phyloP scores from a whole-genome alignment of 2,797 vertebrate genomes.

The Smutsia gigantea region DNA sequence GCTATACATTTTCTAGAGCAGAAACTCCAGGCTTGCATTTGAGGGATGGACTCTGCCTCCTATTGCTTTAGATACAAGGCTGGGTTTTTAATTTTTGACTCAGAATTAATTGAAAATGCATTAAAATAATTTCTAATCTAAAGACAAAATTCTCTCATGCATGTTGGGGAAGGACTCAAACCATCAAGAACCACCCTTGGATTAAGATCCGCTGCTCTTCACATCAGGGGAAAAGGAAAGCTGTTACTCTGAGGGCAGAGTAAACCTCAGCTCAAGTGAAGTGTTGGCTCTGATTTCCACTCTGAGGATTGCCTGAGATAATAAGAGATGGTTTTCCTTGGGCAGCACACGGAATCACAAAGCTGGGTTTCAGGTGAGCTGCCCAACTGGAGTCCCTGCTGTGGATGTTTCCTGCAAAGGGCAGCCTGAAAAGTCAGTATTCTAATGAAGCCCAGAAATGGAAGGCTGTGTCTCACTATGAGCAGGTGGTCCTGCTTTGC shows the following conservation, averaged over 20 bases:
- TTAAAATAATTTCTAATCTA: neutral
- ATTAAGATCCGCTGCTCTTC: neutral
- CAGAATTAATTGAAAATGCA: neutral
- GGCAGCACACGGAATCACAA: accelerated
- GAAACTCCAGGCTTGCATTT: neutral
- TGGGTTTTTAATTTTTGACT: neutral
- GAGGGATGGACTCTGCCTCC: neutral
- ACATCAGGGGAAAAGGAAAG: neutral
- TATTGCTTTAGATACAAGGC: neutral
- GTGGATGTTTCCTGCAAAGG: constrained; percentile 58
- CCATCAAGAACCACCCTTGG: neutral
- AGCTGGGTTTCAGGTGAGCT: neutral
- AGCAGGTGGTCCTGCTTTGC: constrained; percentile 79
- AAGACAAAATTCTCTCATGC: neutral
- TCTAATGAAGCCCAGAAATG: constrained; percentile 33
- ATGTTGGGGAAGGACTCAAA: neutral
- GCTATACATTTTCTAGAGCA: neutral
- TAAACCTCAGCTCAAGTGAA: constrained; percentile 41
- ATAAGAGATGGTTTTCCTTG: neutral
- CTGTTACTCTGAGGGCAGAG: neutral
- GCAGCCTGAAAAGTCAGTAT: constrained; percentile 62
- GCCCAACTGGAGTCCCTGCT: accelerated
- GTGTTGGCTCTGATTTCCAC: neutral
- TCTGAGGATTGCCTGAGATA: constrained; percentile 21
- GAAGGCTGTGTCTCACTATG: constrained; percentile 72